These are phyloP conservation scores for Gastracanthus pulcherrimus DNA, from an alignment of 2,888 invertebrate genomes.

Conservation along the genomic window DNA sequence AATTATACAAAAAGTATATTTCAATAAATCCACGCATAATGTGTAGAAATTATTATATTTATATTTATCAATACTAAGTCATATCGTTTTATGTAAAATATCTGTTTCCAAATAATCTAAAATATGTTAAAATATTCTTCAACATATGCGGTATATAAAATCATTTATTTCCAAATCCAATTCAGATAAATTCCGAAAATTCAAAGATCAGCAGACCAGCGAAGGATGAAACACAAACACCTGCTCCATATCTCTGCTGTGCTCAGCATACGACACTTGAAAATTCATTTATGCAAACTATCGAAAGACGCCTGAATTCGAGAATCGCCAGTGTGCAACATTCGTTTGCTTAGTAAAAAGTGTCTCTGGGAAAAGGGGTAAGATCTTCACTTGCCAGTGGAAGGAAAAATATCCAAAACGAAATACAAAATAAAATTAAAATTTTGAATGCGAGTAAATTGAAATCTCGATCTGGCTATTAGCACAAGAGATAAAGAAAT, in stretches of 20 bases:
- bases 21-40: too few relatives aligned
- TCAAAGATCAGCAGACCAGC: background rate
- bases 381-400: too few relatives aligned
- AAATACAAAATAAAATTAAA: too few relatives aligned
- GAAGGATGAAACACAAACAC: slow-evolving; percentile 7
- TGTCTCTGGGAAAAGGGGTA: background rate
- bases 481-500: background rate
- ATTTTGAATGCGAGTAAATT: background rate
- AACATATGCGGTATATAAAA: background rate
- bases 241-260: background rate
- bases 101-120: too few relatives aligned
- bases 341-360: background rate
- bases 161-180: background rate
- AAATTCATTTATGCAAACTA: slow-evolving; percentile 38
- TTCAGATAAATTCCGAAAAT: background rate
- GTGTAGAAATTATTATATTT: too few relatives aligned
- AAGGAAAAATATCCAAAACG: too few relatives aligned
- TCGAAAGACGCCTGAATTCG: background rate
- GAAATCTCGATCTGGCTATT: background rate
- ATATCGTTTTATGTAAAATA: too few relatives aligned
- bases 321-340: slow-evolving; percentile 8
- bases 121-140: background rate
- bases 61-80: too few relatives aligned
- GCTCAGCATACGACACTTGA: background rate
- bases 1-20: too few relatives aligned